phyloP scores from a whole-genome alignment of 2,113 vertebrate genomes.

The Cynopterus brachyotis region DNA sequence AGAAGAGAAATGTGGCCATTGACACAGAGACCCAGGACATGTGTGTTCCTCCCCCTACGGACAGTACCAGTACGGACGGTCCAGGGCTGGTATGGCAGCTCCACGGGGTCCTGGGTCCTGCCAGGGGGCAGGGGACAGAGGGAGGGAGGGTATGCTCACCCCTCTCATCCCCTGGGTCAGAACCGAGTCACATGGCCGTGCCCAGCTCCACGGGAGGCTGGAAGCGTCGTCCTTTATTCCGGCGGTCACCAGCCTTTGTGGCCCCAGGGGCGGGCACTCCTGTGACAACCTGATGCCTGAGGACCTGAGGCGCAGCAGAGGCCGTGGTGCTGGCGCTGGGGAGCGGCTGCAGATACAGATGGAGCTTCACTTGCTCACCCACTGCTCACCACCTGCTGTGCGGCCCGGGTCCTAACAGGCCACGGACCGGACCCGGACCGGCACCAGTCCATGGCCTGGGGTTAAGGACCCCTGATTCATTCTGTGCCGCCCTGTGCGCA shows the following conservation, averaged over 20 bases:
- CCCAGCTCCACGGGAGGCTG: neutral
- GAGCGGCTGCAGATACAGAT: too few species aligned
- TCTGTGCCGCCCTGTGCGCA: neutral
- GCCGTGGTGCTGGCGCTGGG: too few species aligned
- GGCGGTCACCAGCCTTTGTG: too few species aligned
- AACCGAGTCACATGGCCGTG: neutral
- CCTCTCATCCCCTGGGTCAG: constrained; percentile 6
- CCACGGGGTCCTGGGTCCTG: accelerated
- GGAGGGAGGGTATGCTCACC: neutral
- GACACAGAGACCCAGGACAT: neutral
- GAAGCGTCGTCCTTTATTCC: constrained; percentile 46
- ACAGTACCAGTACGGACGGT: neutral
- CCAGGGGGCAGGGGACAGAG: accelerated
- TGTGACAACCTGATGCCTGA: too few species aligned
- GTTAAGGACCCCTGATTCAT: neutral
- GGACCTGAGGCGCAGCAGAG: too few species aligned
- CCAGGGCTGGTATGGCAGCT: neutral
- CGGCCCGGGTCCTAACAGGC: too few species aligned
- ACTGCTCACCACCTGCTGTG: too few species aligned
- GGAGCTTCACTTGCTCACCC: too few species aligned
- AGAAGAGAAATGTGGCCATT: neutral
- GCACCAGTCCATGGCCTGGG: too few species aligned
- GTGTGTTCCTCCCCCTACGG: neutral
- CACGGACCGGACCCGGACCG: too few species aligned
- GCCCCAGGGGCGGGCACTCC: too few species aligned